Conservation (phyloP, 2,113 vertebrate genomes). For the Leptobrachium ailaonicum region DNA sequence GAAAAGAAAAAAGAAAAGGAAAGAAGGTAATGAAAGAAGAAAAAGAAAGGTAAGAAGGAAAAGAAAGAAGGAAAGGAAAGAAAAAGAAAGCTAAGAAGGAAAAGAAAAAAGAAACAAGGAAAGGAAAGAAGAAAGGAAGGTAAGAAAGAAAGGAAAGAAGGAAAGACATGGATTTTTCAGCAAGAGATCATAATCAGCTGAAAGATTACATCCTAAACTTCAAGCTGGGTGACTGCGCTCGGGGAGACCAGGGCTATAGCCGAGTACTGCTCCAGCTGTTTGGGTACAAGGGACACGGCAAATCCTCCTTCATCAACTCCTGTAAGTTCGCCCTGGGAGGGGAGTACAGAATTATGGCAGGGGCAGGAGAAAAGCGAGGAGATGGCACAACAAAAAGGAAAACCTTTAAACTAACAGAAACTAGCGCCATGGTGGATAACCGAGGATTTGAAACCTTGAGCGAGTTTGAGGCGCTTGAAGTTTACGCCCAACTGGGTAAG, state of each 20-base stretch:
- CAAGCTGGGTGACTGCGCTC: neutral
- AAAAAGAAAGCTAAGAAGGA: too few relatives aligned
- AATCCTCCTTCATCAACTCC: conserved; percentile 19
- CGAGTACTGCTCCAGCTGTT: conserved; percentile 1
- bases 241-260: conserved; percentile 1
- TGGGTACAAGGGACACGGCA: neutral
- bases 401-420: neutral
- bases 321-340: conserved; percentile 9
- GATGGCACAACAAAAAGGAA: neutral
- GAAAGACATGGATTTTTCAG: too few relatives aligned
- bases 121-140: too few relatives aligned
- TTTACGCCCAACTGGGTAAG: conserved; percentile 1
- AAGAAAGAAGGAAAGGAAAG: too few relatives aligned
- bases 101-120: too few relatives aligned
- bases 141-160: neutral
- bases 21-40: too few relatives aligned
- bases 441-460: neutral
- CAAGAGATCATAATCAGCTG: neutral
- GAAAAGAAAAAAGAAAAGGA: too few relatives aligned
- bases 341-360: too few relatives aligned
- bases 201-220: neutral
- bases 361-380: neutral
- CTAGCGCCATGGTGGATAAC: neutral
- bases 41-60: too few relatives aligned
- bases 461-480: neutral